phyloP scores from a whole-genome alignment of 2,888 invertebrate genomes.

The Ectemnius continuus region DNA sequence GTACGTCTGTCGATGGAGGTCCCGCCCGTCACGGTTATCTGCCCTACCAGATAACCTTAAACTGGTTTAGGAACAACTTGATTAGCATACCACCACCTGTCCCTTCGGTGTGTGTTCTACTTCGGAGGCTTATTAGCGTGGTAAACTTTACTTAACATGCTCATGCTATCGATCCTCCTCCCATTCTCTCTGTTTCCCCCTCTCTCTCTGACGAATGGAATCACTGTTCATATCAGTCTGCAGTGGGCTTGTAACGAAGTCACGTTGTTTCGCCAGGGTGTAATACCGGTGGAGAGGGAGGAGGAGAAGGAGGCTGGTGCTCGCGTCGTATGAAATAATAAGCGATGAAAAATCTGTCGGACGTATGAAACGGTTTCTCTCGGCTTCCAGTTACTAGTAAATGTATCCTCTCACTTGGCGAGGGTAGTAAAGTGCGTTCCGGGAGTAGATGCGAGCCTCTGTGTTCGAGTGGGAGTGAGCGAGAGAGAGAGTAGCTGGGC shows the following conservation, averaged over 20 bases:
- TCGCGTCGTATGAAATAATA: conserved; percentile 5
- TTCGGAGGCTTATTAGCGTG: conserved; percentile 32
- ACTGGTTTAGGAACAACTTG: conserved; percentile 52
- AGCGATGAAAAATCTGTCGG: background rate
- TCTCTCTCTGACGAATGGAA: conserved; percentile 25
- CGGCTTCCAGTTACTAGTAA: conserved; percentile 8
- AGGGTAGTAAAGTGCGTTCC: background rate
- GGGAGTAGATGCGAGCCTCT: background rate
- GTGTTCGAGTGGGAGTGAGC: conserved; percentile 6
- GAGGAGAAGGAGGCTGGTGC: background rate
- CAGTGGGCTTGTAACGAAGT: conserved; percentile 17
- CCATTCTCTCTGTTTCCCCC: conserved; percentile 4
- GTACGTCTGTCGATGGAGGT: background rate
- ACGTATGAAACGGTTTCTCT: conserved; percentile 12
- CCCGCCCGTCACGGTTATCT: conserved; percentile 41
- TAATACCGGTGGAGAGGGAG: background rate
- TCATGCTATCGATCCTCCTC: too few species aligned
- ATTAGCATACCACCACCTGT: conserved; percentile 64
- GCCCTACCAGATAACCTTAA: conserved; percentile 45
- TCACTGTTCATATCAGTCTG: conserved; percentile 31
- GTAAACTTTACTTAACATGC: conserved; percentile 18
- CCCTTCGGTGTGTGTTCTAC: conserved; percentile 27
- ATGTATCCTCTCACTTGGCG: conserved; percentile 5
- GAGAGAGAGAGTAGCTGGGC: conserved; percentile 12
- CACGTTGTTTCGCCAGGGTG: conserved; percentile 12